A percentile compares a stretch with the other conserved stretches of the same genome.
Conservation (phyloP, 2,888 invertebrate species). For the Orthosia gothica region DNA sequence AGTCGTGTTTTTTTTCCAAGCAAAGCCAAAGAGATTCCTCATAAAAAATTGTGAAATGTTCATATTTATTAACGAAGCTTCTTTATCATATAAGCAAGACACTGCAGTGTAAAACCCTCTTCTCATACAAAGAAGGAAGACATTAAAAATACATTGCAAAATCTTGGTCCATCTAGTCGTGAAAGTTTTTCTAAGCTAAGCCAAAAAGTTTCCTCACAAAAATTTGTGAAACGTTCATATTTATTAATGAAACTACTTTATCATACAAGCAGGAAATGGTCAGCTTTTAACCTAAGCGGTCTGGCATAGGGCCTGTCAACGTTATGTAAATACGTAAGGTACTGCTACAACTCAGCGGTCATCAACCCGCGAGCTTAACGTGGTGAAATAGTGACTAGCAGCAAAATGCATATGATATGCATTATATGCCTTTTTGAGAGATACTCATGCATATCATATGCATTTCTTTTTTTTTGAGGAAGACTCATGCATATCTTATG, state of each 20-base stretch:
- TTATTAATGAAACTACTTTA: constrained; percentile 23
- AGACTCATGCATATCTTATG: too few species aligned
- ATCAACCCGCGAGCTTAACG: constrained; percentile 26
- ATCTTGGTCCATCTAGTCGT: background rate
- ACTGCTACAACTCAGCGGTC: constrained; percentile 44
- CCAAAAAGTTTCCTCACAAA: constrained; percentile 1
- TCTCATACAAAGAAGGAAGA: too few species aligned
- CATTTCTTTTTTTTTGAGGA: background rate
- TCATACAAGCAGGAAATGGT: constrained; percentile 41
- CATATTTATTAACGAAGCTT: too few species aligned
- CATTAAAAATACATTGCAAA: too few species aligned
- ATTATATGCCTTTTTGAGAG: background rate
- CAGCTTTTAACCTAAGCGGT: constrained; percentile 46
- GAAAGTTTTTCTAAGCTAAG: background rate
- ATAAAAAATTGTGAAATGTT: too few species aligned
- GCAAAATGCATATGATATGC: background rate
- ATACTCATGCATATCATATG: too few species aligned
- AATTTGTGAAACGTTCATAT: constrained; percentile 9
- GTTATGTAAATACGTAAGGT: constrained; percentile 46
- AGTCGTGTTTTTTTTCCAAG: too few species aligned
- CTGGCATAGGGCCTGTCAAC: constrained; percentile 39
- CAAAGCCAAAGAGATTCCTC: too few species aligned
- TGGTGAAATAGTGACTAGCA: constrained; percentile 9
- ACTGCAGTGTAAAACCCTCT: too few species aligned
- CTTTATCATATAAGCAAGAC: too few species aligned